phyloP scores from a whole-genome alignment of 2,797 vertebrate genomes.

The Tapirus indicus region DNA sequence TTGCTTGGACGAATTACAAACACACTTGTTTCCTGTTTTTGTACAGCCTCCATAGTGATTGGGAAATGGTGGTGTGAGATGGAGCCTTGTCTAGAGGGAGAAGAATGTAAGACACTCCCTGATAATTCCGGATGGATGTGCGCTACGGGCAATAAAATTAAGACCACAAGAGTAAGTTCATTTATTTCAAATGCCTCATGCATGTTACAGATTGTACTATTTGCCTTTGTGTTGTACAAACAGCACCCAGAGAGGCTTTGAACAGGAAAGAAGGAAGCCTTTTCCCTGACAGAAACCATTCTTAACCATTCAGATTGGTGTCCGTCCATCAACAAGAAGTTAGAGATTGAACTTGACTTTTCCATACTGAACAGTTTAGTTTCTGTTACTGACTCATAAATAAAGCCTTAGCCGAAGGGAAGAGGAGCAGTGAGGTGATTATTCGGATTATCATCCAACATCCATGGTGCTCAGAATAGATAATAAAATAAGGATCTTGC shows the following conservation, averaged over 20 bases:
- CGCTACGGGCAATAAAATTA: slow-evolving; percentile 98
- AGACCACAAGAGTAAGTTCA: slow-evolving; percentile 97
- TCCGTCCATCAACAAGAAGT: neutral
- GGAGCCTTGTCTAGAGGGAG: slow-evolving; percentile 98
- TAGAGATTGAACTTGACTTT: neutral
- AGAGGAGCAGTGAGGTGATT: neutral
- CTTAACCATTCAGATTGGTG: neutral
- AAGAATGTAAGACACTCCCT: slow-evolving; percentile 98
- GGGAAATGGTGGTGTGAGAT: slow-evolving; percentile 99
- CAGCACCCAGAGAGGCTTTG: neutral
- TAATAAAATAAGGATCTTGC: neutral
- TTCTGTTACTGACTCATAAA: slow-evolving; percentile 5
- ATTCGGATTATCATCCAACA: neutral
- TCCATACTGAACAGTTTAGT: neutral
- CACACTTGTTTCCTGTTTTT: slow-evolving; percentile 61
- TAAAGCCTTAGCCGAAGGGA: neutral
- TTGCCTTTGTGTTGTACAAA: neutral
- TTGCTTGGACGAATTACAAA: slow-evolving; percentile 57
- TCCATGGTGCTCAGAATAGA: slow-evolving; percentile 2
- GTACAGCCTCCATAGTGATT: slow-evolving; percentile 96
- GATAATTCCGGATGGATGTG: slow-evolving; percentile 99
- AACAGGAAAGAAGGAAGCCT: neutral
- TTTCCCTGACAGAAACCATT: neutral
- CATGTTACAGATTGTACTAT: neutral
- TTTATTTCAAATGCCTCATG: slow-evolving; percentile 58